phyloP scores from a whole-genome alignment of 2,113 vertebrate species.

The Pluvialis apricaria region DNA sequence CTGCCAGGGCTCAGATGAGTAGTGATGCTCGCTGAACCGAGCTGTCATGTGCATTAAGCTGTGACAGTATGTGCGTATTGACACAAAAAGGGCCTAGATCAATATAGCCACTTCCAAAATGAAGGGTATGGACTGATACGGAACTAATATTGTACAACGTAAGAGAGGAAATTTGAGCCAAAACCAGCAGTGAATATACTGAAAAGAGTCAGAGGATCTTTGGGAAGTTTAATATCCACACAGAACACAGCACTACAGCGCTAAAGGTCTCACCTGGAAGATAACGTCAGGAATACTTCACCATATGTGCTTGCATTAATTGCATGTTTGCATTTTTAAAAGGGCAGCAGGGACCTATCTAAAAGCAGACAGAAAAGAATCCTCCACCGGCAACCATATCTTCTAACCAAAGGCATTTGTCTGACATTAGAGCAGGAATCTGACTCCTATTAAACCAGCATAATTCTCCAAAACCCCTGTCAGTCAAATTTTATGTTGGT shows the following conservation, averaged over 20 bases:
- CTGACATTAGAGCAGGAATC: background rate
- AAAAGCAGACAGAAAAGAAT: slow-evolving; percentile 27
- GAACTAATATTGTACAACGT: background rate
- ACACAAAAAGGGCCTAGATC: background rate
- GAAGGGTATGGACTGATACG: background rate
- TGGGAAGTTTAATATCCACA: slow-evolving; percentile 12
- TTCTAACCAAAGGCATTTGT: background rate
- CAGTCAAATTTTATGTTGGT: slow-evolving; percentile 8
- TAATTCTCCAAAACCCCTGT: background rate
- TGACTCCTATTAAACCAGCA: slow-evolving; percentile 14
- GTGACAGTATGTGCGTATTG: background rate
- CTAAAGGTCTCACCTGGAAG: background rate
- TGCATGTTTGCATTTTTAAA: slow-evolving; percentile 12
- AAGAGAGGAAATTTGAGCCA: slow-evolving; percentile 4
- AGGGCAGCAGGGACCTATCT: background rate
- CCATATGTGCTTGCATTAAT: slow-evolving; percentile 17
- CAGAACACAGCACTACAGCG: background rate
- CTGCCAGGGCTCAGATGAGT: background rate
- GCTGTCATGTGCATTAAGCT: background rate
- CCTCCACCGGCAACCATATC: background rate
- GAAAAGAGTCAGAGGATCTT: background rate
- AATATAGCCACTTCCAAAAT: background rate
- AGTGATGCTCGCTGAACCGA: background rate
- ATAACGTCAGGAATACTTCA: slow-evolving; percentile 7
- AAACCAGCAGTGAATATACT: background rate